Base-by-base conservation (phyloP, 1,140 invertebrate species). In the Plectrocnemia conspersa region DNA sequence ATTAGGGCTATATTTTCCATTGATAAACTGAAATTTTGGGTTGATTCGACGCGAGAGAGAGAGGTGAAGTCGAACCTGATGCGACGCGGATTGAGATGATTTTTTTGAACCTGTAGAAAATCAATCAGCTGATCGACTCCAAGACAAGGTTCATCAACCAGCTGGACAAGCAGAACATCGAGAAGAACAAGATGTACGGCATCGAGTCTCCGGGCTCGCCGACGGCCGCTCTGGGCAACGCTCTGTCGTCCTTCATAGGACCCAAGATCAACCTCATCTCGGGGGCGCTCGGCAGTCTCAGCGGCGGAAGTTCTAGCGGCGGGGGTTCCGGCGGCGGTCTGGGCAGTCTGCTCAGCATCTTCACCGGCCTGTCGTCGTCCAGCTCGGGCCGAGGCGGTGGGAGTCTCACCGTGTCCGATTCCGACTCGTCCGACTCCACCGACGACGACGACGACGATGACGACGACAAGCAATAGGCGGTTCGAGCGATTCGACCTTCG, bases 41-140 rank as follows among this genome's bases (percentile, higher is more conserved):
- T n/a, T n/a, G n/a, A n/a, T n/a, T n/a, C n/a, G n/a, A n/a, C n/a
- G n/a, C n/a, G n/a, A n/a, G n/a, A n/a, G n/a, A n/a, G n/a, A n/a
- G n/a, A n/a, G n/a, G n/a, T n/a, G n/a, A n/a, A n/a, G n/a, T n/a
- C n/a, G n/a, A n/a, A n/a, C n/a, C n/a, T n/a, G n/a, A n/a, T n/a
- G n/a, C n/a, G n/a, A n/a, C n/a, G n/a, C n/a, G n/a, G 16, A 42
- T 40, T 25, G 4, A 32, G 18, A 21, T 18, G 36, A 9, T 18
- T 24, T 50, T 36, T 27, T 40, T 41, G 23, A 29, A 52, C 21
- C 57, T 72, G 50, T 70, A 88, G 86, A 88, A 88, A 82, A 77
- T 88, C 70, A 85, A 88, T 68, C 80, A 81, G 22, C 77, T 87
- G 66, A 72, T 88, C 65, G 85, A 88, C 53, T 79, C 85, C 2